These are phyloP conservation scores for Sitophilus oryzae DNA, from an alignment of 1,140 invertebrate genomes.

Conservation along the genomic window DNA sequence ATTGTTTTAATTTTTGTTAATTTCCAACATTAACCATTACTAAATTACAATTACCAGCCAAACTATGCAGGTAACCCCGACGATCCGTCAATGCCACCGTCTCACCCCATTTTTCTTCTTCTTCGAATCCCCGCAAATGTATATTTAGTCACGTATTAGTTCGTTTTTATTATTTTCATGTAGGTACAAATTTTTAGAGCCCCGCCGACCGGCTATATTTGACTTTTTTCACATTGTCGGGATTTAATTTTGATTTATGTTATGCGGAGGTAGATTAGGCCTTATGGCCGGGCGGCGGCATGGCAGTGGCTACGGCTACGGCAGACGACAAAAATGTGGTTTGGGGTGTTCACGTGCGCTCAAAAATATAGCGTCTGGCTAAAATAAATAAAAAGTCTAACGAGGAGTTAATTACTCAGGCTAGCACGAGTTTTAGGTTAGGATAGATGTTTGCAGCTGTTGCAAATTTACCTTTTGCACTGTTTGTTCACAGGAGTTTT, in stretches of 20 bases:
- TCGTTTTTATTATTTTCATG: background rate
- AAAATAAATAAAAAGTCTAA: background rate
- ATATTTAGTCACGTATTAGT: background rate
- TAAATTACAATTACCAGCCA: no score
- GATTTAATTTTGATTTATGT: conserved; percentile 10
- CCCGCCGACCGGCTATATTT: background rate
- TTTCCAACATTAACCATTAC: no score
- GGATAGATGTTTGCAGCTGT: no score
- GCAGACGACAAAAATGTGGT: conserved; percentile 5
- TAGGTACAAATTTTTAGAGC: conserved; percentile 2
- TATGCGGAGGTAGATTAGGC: conserved; percentile 1
- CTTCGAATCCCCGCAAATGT: background rate
- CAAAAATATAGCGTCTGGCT: background rate
- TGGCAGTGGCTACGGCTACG: no score
- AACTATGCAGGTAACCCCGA: no score
- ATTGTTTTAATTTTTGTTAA: no score
- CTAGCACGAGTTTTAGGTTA: no score
- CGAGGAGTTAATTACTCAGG: background rate
- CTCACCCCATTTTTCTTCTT: no score
- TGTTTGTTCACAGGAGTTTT: no score
- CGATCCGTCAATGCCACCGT: no score
- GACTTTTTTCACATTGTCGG: conserved; percentile 1
- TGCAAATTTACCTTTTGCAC: no score
- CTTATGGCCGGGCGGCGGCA: background rate
- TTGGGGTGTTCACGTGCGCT: background rate